phyloP scores from a whole-genome alignment of 2,888 invertebrate species.

The Diloba caeruleocephala region DNA sequence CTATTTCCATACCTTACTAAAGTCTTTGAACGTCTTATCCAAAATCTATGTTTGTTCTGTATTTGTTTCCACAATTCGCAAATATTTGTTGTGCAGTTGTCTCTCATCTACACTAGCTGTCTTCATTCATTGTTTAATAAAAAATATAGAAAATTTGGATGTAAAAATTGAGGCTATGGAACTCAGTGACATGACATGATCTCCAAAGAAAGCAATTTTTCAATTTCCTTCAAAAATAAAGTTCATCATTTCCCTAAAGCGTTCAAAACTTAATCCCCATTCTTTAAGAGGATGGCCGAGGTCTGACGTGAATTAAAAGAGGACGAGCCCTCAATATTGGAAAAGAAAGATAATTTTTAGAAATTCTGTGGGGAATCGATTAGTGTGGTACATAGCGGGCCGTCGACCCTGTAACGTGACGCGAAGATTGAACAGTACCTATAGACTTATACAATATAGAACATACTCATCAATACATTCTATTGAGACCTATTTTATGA shows the following conservation, averaged over 20 bases:
- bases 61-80: too few species aligned
- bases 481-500: too few species aligned
- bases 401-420: conserved; percentile 31
- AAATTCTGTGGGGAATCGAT: conserved; percentile 37
- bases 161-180: too few species aligned
- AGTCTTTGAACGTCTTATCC: too few species aligned
- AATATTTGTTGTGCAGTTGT: too few species aligned
- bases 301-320: conserved; percentile 34
- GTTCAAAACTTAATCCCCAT: conserved; percentile 34
- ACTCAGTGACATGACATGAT: too few species aligned
- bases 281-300: conserved; percentile 12
- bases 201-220: background rate
- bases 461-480: too few species aligned
- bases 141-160: too few species aligned
- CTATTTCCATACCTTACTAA: too few species aligned
- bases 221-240: conserved; percentile 24
- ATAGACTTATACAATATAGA: conserved; percentile 14
- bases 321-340: conserved; percentile 22
- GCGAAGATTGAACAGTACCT: conserved; percentile 9
- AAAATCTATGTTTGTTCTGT: too few species aligned
- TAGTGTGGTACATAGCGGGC: conserved; percentile 10
- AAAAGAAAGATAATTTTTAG: conserved; percentile 40
- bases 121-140: too few species aligned
- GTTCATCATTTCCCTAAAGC: conserved; percentile 7
- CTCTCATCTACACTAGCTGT: too few species aligned